Evolutionary conservation across 2,888 invertebrate genomes (phyloP).

Genomic region (Scaptomyza reducta): DNA sequence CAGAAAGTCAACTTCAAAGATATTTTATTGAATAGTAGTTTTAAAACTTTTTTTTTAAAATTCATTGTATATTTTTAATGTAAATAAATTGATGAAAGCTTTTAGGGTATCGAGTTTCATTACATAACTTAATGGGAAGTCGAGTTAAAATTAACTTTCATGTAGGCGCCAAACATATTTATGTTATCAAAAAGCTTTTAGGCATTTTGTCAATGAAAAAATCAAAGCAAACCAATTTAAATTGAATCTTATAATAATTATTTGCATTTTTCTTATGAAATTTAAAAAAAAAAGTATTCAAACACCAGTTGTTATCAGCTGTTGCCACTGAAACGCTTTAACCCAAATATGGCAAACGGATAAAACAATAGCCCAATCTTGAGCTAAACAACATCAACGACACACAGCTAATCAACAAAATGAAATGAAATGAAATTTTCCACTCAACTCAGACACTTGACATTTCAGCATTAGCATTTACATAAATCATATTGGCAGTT

Average conservation of each 20-base stretch:
- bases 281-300: too few relatives aligned
- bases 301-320: not conserved
- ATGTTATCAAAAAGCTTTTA: not conserved
- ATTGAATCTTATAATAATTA: too few relatives aligned
- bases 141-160: not conserved
- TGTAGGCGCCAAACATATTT: not conserved
- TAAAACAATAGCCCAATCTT: conserved; percentile 3
- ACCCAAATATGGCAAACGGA: not conserved
- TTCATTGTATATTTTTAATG: not conserved
- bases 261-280: too few relatives aligned
- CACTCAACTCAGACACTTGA: conserved; percentile 62
- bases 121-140: not conserved
- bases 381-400: conserved; percentile 7
- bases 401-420: not conserved
- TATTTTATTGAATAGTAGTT: not conserved
- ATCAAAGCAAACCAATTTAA: too few relatives aligned
- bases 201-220: not conserved
- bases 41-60: not conserved
- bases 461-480: conserved; percentile 74
- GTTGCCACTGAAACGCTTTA: not conserved
- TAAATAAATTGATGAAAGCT: not conserved
- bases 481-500: conserved; percentile 70
- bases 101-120: not conserved
- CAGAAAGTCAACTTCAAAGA: not conserved
- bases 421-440: conserved; percentile 43